Base-by-base conservation (phyloP, 2,888 invertebrate species). In the Molanna angustata region DNA sequence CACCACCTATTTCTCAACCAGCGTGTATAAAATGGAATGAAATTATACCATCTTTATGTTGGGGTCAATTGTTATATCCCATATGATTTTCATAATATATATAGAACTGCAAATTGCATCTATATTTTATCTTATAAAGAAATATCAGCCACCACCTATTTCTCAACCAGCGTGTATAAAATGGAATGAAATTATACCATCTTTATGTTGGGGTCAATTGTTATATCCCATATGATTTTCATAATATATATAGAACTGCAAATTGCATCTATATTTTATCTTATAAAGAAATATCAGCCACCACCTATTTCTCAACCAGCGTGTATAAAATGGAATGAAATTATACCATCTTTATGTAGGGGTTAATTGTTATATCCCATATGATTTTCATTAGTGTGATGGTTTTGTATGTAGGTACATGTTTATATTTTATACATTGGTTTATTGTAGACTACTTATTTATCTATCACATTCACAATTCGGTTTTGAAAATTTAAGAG, bases 91-190 rank as follows among this genome's bases (percentile, higher is more conserved):
- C n/a, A n/a, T n/a, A n/a, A n/a, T 60, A 65, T 19, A 57, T 66
- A 16, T 65, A 64, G 48, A 63, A 60, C 62, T 76, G 32, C 65
- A 66, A 2, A 71, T 67, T 44, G 72, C 72, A 61, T 67, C 75
- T 18, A 61, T 77, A 33, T 60, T 64, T 32, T 68, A 72, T 45
- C 63, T 77, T 37, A 61, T 76, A 1, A 61, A 62, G n/a, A 65
- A 64, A 42, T 74, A 71, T 49, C 69, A 63, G 56, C 74, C 76
- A 2, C 73, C 76, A 2, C 74, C 74, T 31, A 49, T 53, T 22
- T 43, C 40, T 7, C 39, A 43, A 19, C 54, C 54, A 20, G 13
- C 52, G n/a, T 17, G 44, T 4, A 55, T 63, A 6, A 39, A 58
- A 20, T 62, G 61, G 59, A 20, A 41, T 11, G 42, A 60, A 27